A percentile compares a stretch with the other conserved stretches of the same genome.
These are phyloP conservation scores for Carcinoscorpius rotundicauda DNA, from an alignment of 1,140 invertebrate species.

Conservation along the genomic window DNA sequence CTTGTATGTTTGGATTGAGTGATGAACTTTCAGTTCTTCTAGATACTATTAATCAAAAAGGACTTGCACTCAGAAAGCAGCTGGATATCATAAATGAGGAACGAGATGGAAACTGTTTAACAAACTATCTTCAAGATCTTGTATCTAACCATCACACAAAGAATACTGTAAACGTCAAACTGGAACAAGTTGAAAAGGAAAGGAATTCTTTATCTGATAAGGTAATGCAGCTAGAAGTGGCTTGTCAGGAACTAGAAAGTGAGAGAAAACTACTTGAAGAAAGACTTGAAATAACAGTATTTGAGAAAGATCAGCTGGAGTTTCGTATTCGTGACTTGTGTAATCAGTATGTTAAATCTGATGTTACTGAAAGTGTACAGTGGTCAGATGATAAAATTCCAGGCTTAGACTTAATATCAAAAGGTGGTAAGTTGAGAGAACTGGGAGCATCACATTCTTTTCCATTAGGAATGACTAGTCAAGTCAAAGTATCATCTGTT, in stretches of 20 bases:
- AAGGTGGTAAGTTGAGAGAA: neutral
- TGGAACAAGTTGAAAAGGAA: neutral
- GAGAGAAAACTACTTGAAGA: neutral
- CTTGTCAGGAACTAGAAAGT: neutral
- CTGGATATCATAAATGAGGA: neutral
- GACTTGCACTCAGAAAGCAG: neutral
- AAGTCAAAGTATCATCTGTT: neutral
- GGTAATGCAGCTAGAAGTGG: neutral
- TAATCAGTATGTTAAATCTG: neutral
- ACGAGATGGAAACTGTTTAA: no score
- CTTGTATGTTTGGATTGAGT: no score
- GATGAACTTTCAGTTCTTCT: neutral
- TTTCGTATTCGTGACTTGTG: neutral
- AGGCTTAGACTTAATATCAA: neutral
- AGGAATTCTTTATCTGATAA: neutral
- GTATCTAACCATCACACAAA: neutral
- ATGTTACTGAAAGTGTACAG: neutral
- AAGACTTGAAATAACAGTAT: neutral
- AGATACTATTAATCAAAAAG: neutral
- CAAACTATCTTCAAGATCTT: neutral
- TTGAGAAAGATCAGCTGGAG: conserved; percentile 1
- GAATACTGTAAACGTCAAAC: neutral
- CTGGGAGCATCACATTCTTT: neutral
- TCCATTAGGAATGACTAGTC: neutral
- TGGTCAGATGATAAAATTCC: neutral